Base-by-base conservation (phyloP, 1,140 invertebrate genomes). In the Lepidurus arcticus region DNA sequence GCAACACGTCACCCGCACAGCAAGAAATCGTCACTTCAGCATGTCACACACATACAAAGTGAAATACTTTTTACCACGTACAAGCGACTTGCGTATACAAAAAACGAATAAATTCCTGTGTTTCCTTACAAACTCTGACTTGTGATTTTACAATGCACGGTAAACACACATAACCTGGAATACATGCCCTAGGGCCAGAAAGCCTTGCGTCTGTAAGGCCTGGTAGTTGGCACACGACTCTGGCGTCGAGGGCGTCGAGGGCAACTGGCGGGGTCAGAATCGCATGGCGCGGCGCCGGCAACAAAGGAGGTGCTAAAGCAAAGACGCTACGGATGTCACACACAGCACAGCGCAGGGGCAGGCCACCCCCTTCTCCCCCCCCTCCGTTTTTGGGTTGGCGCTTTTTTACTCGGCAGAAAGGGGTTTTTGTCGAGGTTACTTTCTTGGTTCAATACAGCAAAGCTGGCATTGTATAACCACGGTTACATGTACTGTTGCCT, bases 181-280 rank as follows among this genome's bases (percentile, higher is more conserved):
- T 0, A 34, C 34, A 4, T 34, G 34, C 53, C 13, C 53, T 47
- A 16, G 21, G 53, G 21, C 13, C 9, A 47, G 9, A 65, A 65
- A 65, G 0, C 47, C 13, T 26, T 26, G 6, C 8, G 47, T 65
- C 53, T n/a, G 53, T 65, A 13, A n/a, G 9, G 21, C 53, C 53
- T 16, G 53, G 53, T 65, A n/a, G 53, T n/a, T 65, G 53, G 53
- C 53, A 21, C 53, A 65, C 53, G 53, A 65, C 53, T 65, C 47
- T 21, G 8, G 47, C 47, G 11, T 6, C 47, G 21, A 13, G 53
- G 47, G 53, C 53, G 53, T 65, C 53, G 53, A 9, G 53, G 53
- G 13, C 53, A 1, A 65, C 53, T 65, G 13, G 9, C 53, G 53
- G 53, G 53, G 53, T 65, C 53, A 65, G 53, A 65, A 7, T 4